phyloP scores from a whole-genome alignment of 2,888 invertebrate genomes.

The Eristalis intricaria region DNA sequence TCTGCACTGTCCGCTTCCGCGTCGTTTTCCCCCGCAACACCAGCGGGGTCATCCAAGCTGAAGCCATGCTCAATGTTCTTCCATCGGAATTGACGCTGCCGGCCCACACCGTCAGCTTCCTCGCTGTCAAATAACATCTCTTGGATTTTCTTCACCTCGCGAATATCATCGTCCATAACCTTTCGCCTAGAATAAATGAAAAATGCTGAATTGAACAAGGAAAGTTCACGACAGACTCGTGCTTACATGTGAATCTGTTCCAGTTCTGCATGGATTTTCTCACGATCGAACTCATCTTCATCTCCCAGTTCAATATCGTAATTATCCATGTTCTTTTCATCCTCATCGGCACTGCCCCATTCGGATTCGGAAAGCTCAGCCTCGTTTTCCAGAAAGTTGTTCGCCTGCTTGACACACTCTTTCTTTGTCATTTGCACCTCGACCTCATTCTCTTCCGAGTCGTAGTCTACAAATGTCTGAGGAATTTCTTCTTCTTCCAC shows the following conservation, averaged over 20 bases:
- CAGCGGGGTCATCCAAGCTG: constrained; percentile 76
- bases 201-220: not conserved
- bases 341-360: constrained; percentile 94
- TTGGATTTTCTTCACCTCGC: constrained; percentile 91
- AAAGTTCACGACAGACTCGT: not conserved
- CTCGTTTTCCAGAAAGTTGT: constrained; percentile 93
- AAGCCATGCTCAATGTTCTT: constrained; percentile 86
- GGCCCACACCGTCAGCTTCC: constrained; percentile 88
- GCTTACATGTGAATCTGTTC: constrained; percentile 92
- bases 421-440: constrained; percentile 79
- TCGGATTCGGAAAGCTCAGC: constrained; percentile 96
- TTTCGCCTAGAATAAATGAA: constrained; percentile 84
- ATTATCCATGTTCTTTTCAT: constrained; percentile 89
- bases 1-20: constrained; percentile 82
- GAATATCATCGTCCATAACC: constrained; percentile 92
- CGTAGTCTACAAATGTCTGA: constrained; percentile 85
- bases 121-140: constrained; percentile 95
- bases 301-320: constrained; percentile 94
- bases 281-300: constrained; percentile 90
- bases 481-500: constrained; percentile 80
- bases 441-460: constrained; percentile 92
- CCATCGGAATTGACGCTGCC: constrained; percentile 93
- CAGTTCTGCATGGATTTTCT: constrained; percentile 89
- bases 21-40: constrained; percentile 77
- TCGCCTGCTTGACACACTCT: constrained; percentile 81